Evolutionary conservation across 2,113 vertebrate genomes (phyloP).

Genomic region (Macrotus californicus): DNA sequence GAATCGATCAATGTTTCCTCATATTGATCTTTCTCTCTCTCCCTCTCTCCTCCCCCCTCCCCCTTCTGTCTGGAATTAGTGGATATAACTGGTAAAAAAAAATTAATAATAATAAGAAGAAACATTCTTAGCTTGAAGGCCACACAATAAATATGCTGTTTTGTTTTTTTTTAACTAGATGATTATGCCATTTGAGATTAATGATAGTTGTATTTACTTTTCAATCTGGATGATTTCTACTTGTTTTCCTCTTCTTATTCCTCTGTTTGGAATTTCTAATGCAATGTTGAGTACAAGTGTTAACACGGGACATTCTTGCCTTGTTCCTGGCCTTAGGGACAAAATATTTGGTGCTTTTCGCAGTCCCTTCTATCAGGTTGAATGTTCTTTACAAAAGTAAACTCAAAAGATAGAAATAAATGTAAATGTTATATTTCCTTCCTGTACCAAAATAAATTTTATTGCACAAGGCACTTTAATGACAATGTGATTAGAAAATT

Average conservation of each 20-base stretch:
- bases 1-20: too few species aligned
- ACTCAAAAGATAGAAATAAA: not conserved
- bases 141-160: not conserved
- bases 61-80: too few species aligned
- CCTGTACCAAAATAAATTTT: not conserved
- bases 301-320: not conserved
- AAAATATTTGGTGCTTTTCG: not conserved
- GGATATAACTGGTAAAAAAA: too few species aligned
- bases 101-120: too few species aligned
- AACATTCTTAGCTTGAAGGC: not conserved
- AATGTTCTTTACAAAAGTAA: not conserved
- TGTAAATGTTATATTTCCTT: not conserved
- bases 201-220: not conserved
- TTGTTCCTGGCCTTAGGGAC: not conserved
- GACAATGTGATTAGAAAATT: conserved; percentile 62
- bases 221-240: not conserved
- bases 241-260: not conserved
- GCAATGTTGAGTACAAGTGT: not conserved
- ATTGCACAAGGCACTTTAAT: conserved; percentile 54
- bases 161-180: not conserved
- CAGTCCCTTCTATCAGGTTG: not conserved
- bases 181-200: not conserved
- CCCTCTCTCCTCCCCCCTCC: too few species aligned
- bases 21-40: too few species aligned
- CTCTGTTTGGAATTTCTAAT: not conserved